Conservation (phyloP, 2,888 invertebrate genomes). For the Acanthosepion lycidas region DNA sequence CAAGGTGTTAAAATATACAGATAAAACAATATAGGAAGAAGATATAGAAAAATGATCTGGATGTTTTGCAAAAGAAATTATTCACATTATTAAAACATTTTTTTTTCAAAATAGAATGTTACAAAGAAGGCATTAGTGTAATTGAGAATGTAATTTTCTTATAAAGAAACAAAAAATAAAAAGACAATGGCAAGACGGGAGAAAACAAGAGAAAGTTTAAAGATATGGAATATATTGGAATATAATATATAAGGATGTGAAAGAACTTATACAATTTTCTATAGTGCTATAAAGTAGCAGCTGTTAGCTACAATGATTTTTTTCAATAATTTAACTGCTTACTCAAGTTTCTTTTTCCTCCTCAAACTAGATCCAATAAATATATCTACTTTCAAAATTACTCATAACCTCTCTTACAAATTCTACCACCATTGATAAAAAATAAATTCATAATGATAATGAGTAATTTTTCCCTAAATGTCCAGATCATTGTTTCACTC, state of each 20-base stretch:
- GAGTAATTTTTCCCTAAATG: background rate
- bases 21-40: background rate
- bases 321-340: background rate
- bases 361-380: background rate
- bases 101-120: background rate
- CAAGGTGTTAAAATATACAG: background rate
- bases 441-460: background rate
- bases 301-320: background rate
- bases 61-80: background rate
- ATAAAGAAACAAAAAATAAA: background rate
- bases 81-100: background rate
- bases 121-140: background rate
- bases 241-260: background rate
- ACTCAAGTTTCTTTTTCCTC: no score
- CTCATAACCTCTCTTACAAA: background rate
- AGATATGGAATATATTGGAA: background rate
- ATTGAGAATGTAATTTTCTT: background rate
- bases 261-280: background rate
- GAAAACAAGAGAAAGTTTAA: background rate
- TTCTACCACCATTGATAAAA: no score
- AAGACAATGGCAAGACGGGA: background rate
- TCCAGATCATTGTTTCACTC: slow-evolving; percentile 22
- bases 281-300: background rate
- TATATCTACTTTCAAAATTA: background rate
- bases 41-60: background rate